Conservation (phyloP, 2,888 invertebrate genomes). For the Ischnura elegans region DNA sequence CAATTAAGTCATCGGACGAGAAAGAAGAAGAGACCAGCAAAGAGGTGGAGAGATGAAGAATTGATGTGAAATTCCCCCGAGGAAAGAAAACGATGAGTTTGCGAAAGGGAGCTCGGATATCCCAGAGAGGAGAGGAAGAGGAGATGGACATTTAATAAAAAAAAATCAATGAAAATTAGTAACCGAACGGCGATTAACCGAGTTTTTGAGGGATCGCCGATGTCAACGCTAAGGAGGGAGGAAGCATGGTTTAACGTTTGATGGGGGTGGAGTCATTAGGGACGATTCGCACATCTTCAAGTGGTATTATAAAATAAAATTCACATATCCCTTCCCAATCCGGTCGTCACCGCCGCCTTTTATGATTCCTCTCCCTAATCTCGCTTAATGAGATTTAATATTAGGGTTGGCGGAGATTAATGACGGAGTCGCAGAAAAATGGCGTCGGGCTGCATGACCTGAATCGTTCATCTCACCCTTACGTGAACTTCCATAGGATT, state of each 20-base stretch:
- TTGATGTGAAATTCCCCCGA: neutral
- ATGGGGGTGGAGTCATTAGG: neutral
- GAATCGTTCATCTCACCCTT: neutral
- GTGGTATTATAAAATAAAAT: neutral
- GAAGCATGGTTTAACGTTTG: too few species aligned
- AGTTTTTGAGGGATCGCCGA: neutral
- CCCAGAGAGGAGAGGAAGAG: too few species aligned
- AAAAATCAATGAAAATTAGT: neutral
- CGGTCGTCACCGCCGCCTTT: neutral
- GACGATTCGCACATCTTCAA: neutral
- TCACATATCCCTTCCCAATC: neutral
- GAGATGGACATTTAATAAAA: too few species aligned
- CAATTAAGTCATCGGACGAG: slow-evolving; percentile 36
- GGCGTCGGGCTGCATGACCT: neutral
- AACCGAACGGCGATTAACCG: neutral
- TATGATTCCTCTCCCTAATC: neutral
- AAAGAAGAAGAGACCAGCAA: neutral
- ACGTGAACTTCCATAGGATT: neutral
- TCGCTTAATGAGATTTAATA: slow-evolving; percentile 26
- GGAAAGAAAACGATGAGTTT: too few species aligned
- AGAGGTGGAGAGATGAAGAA: neutral
- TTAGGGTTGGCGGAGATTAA: neutral
- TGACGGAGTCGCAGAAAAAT: neutral
- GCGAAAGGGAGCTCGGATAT: too few species aligned
- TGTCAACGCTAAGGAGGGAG: too few species aligned